A percentile compares a stretch with the other conserved stretches of the same genome.
Conservation (phyloP, 2,888 invertebrate species). For the Dascillus cervinus region DNA sequence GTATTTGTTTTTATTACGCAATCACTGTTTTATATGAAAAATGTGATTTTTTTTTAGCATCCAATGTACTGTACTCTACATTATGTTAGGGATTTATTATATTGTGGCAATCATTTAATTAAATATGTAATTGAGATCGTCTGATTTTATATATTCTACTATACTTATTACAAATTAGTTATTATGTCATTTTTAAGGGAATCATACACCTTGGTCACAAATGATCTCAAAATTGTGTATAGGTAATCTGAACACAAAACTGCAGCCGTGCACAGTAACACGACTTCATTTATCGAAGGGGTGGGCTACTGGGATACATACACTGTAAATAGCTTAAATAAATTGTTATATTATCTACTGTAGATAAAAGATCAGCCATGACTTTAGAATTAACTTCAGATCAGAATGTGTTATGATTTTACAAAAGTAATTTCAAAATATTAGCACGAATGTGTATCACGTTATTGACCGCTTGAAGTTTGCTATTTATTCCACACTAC, state of each 20-base stretch:
- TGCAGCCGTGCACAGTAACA: slow-evolving; percentile 10
- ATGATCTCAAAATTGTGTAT: slow-evolving; percentile 38
- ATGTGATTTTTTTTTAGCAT: slow-evolving; percentile 34
- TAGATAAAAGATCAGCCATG: slow-evolving; percentile 36
- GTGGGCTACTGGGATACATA: slow-evolving; percentile 23
- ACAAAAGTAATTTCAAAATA: no score
- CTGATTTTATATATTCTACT: slow-evolving; percentile 25
- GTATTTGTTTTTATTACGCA: slow-evolving; percentile 20
- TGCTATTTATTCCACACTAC: neutral
- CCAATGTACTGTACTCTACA: slow-evolving; percentile 21
- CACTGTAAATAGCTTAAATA: slow-evolving; percentile 35
- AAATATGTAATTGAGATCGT: slow-evolving; percentile 18
- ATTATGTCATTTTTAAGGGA: slow-evolving; percentile 15
- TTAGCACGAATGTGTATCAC: neutral
- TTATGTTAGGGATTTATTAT: slow-evolving; percentile 23
- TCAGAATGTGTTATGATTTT: neutral
- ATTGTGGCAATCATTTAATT: slow-evolving; percentile 30
- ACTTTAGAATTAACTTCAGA: slow-evolving; percentile 28
- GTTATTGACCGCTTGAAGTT: neutral
- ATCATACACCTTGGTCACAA: slow-evolving; percentile 26
- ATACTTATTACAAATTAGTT: slow-evolving; percentile 17
- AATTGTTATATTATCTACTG: slow-evolving; percentile 23
- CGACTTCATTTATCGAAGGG: slow-evolving; percentile 13
- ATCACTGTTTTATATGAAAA: slow-evolving; percentile 33
- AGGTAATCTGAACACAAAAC: slow-evolving; percentile 14